Conservation (phyloP, 2,888 invertebrate genomes). For the Spicauda simplicius region DNA sequence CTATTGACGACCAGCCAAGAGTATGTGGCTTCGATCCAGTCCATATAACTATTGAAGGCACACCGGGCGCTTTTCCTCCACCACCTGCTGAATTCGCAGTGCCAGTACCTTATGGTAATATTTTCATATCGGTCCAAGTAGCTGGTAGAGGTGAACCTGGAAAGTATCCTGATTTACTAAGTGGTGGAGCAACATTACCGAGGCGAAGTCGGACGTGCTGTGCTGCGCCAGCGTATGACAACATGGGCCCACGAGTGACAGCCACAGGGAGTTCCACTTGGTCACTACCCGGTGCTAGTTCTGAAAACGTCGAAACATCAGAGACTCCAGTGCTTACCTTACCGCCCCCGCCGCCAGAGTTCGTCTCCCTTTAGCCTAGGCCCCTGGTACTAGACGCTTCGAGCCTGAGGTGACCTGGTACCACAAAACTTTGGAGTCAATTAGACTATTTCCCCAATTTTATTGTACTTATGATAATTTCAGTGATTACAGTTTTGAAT, state of each 20-base stretch:
- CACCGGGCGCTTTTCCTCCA: constrained; percentile 77
- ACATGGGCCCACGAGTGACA: constrained; percentile 96
- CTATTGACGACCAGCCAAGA: constrained; percentile 69
- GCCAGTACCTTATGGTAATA: constrained; percentile 87
- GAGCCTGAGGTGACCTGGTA: constrained; percentile 79
- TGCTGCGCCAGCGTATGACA: constrained; percentile 91
- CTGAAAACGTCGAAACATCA: constrained; percentile 65
- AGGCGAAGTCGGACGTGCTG: constrained; percentile 78
- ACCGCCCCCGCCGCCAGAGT: constrained; percentile 85
- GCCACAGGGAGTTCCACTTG: constrained; percentile 93
- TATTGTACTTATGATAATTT: constrained; percentile 70
- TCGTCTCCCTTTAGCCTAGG: constrained; percentile 81
- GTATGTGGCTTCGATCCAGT: constrained; percentile 85
- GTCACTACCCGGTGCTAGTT: constrained; percentile 88
- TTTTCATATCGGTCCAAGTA: constrained; percentile 94
- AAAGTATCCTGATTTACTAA: constrained; percentile 90
- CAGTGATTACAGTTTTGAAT: constrained; percentile 63
- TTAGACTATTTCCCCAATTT: constrained; percentile 74
- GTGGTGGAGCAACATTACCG: constrained; percentile 77
- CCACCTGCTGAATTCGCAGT: constrained; percentile 85
- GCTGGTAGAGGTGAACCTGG: constrained; percentile 74
- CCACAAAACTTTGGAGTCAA: constrained; percentile 69
- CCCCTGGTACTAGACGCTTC: constrained; percentile 79
- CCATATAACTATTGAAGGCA: constrained; percentile 86
- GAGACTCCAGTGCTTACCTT: constrained; percentile 75